Base-by-base conservation (phyloP, 1,140 invertebrate species). In the Diabrotica virgifera region DNA sequence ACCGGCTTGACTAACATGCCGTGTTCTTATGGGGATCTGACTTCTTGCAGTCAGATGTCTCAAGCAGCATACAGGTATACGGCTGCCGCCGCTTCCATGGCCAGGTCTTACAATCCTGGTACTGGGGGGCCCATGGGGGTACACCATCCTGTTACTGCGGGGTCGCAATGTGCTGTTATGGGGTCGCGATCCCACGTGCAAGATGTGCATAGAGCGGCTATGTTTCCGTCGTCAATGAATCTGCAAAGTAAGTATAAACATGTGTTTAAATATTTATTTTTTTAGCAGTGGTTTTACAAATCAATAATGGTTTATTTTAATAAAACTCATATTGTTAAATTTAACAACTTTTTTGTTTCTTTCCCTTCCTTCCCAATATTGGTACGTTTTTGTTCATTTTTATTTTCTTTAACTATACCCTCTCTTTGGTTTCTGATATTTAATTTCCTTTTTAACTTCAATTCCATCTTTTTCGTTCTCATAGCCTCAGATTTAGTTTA, bases 11-110 rank as follows among this genome's bases (percentile, higher is more conserved):
- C 80, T 6, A 86, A 86, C 72, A 88, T 90, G 82, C 88, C 89
- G 46, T 90, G 89, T 77, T 88, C 90, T 6, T 94, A 93, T 80
- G 89, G 90, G 35, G 92, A 94, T 78, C 82, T 92, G 66, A 89
- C 90, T 35, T 91, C 90, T 9, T 94, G 92, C 79, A 90, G 90
- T 52, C 92, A 94, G 82, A 93, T 94, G 89, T 90, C 89, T 59
- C 88, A 90, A 73, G 87, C 87, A 5, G 88, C 88, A 2, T 90
- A 90, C 74, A 82, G 88, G 5, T 90, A 90, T 72, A 85, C 85
- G 11, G 87, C 87, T 5, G 83, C 85, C 5, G 81, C 82, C 1
- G 82, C 83, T 36, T 79, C 79, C n/a, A 82, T 83, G 81, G 79
- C 80, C 4, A 68, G 82, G 36, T 71, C 70, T 52, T 82, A 83